These are phyloP conservation scores for Rhincodon typus DNA, from an alignment of 2,797 vertebrate species.

Conservation along the genomic window DNA sequence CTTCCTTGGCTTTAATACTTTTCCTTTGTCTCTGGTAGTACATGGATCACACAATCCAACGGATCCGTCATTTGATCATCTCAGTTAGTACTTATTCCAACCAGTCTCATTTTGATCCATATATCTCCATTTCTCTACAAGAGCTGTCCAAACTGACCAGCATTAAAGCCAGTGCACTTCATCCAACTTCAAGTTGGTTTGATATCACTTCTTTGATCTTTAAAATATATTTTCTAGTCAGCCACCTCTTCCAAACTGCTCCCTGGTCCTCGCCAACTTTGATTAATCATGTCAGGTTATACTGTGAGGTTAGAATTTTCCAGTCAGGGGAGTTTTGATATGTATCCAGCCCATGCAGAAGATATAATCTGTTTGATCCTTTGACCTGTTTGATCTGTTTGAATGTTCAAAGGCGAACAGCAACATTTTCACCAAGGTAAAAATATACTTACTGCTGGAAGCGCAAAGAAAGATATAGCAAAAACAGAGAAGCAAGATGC, in stretches of 20 bases:
- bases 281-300: background rate
- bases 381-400: too few species aligned
- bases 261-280: background rate
- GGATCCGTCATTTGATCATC: background rate
- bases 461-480: conserved; percentile 83
- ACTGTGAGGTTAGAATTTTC: background rate
- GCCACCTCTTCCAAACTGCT: background rate
- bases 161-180: background rate
- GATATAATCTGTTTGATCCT: background rate
- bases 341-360: background rate
- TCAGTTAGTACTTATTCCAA: background rate
- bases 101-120: background rate
- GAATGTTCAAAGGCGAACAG: background rate
- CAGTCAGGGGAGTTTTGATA: background rate
- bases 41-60: background rate
- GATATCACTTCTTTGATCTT: background rate
- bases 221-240: background rate
- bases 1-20: background rate
- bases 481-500: conserved; percentile 88
- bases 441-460: conserved; percentile 72
- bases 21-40: background rate
- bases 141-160: background rate
- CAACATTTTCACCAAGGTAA: background rate
- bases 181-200: background rate
- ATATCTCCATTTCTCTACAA: background rate